Evolutionary conservation across 2,797 vertebrate species (phyloP).

Genomic region (Rachycentron canadum): DNA sequence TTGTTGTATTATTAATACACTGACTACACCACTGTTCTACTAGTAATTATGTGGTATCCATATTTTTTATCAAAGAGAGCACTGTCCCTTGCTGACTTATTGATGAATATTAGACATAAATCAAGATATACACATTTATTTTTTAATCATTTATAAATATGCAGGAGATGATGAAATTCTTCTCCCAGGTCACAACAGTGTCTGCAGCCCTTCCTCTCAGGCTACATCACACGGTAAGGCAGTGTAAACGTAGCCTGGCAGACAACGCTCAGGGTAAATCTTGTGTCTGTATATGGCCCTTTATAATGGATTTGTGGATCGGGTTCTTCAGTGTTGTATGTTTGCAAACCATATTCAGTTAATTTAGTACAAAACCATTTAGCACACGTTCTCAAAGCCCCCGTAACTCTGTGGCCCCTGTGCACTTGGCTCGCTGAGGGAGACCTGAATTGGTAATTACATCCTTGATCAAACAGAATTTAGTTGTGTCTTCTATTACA

Average conservation of each 20-base stretch:
- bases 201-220: conserved; percentile 7
- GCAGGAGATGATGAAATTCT: not conserved
- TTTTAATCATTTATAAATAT: not conserved
- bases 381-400: not conserved
- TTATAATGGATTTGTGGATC: not conserved
- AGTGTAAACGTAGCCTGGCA: not conserved
- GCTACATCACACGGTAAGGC: not conserved
- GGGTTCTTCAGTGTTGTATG: not conserved
- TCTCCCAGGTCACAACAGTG: not conserved
- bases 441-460: conserved; percentile 12
- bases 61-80: not conserved
- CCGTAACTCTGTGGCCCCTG: not conserved
- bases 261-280: not conserved
- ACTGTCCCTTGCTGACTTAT: not conserved
- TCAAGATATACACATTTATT: not conserved
- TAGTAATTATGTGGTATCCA: too few relatives aligned
- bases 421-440: not conserved
- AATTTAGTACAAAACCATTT: conserved; percentile 11
- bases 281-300: not conserved
- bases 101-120: not conserved
- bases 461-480: conserved; percentile 19
- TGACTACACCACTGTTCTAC: not conserved
- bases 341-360: conserved; percentile 6
- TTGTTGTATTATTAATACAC: not conserved
- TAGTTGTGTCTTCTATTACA: conserved; percentile 21